Conservation (phyloP, 2,113 vertebrate genomes). For the Bos taurus region ARS-UCD2.0 NC_037329.1:80762001-80762500, state of each 20-base stretch:
- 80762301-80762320: not conserved
- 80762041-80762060: not conserved
- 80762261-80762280: not conserved
- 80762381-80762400: constrained; percentile 36
- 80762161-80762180: not conserved
- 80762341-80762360: not conserved
- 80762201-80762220: not conserved
- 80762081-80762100: not conserved
- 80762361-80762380: not conserved
- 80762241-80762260: not conserved
- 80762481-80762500: not conserved
- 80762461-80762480: not conserved
- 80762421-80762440: constrained; percentile 6
- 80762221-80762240: not conserved
- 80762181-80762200: not conserved
- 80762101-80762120: not conserved
- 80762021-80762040: not conserved
- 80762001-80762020: not conserved
- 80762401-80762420: not conserved
- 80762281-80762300: not conserved
- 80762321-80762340: not conserved
- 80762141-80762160: not conserved
- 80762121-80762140: not conserved
- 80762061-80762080: not conserved
- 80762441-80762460: constrained; percentile 19